Evolutionary conservation across 2,888 invertebrate genomes (phyloP).

Genomic region (Pegoplata infirma): DNA sequence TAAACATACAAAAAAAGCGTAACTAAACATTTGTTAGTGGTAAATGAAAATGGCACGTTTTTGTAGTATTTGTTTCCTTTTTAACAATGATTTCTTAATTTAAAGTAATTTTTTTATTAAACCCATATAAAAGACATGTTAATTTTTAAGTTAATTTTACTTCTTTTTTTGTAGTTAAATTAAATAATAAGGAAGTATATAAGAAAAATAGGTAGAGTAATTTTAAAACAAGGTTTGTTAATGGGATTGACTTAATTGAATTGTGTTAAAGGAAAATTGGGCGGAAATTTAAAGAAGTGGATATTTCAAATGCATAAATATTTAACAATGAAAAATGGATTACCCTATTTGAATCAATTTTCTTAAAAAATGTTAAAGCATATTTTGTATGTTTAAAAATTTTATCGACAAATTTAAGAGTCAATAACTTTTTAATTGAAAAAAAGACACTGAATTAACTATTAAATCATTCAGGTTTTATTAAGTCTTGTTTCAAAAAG

Average conservation of each 20-base stretch:
- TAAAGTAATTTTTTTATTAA: constrained; percentile 42
- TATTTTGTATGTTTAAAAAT: no score
- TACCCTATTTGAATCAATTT: background rate
- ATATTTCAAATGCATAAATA: background rate
- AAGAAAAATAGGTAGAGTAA: background rate
- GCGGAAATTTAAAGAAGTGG: background rate
- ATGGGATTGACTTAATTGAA: background rate
- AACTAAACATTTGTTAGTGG: constrained; percentile 49
- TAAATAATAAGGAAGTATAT: background rate
- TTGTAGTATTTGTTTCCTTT: constrained; percentile 42
- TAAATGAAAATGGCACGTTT: constrained; percentile 57
- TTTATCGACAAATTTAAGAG: no score
- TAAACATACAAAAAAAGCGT: constrained; percentile 45
- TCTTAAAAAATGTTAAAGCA: no score
- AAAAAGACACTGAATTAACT: no score
- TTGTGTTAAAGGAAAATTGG: background rate
- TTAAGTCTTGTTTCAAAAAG: no score
- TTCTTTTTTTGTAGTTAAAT: background rate
- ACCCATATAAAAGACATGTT: background rate
- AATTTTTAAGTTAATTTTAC: background rate
- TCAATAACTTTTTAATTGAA: no score
- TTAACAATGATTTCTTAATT: constrained; percentile 55
- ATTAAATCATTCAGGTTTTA: no score
- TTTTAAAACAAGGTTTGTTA: background rate
- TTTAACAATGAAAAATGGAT: background rate